These are phyloP conservation scores for Papilio glaucus DNA, from an alignment of 1,140 invertebrate genomes.

Conservation along the genomic window DNA sequence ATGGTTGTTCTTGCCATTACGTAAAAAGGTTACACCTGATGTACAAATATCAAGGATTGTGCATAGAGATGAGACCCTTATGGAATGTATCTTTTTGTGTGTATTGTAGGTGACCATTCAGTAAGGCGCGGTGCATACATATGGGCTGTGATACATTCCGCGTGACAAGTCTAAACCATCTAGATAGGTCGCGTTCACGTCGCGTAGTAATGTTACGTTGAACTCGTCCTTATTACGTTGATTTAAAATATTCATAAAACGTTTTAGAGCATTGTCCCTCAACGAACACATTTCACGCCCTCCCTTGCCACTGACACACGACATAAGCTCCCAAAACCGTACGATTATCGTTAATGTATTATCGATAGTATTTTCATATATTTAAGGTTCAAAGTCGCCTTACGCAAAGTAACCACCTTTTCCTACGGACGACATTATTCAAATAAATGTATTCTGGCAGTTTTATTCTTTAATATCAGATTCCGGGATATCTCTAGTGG, in stretches of 20 bases:
- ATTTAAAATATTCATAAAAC: constrained; percentile 40
- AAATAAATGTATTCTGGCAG: constrained; percentile 72
- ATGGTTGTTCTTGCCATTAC: no score
- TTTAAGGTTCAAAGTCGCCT: neutral
- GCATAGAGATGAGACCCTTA: no score
- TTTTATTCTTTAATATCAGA: constrained; percentile 67
- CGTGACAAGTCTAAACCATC: no score
- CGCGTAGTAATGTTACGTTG: neutral
- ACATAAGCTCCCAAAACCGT: constrained; percentile 56
- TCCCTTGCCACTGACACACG: constrained; percentile 46
- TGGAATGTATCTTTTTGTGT: no score
- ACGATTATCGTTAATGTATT: neutral
- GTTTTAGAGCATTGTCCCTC: constrained; percentile 37
- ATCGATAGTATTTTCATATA: neutral
- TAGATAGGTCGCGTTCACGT: neutral
- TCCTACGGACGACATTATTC: constrained; percentile 56
- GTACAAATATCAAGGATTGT: no score
- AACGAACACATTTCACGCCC: constrained; percentile 49
- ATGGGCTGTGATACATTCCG: no score
- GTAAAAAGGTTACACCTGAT: no score
- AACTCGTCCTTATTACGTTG: neutral
- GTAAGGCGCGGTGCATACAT: no score
- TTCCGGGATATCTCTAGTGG: neutral
- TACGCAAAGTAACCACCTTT: neutral
- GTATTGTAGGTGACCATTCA: no score